Evolutionary conservation across 2,113 vertebrate genomes (phyloP).

Genomic region (Pleuronectes platessa): DNA sequence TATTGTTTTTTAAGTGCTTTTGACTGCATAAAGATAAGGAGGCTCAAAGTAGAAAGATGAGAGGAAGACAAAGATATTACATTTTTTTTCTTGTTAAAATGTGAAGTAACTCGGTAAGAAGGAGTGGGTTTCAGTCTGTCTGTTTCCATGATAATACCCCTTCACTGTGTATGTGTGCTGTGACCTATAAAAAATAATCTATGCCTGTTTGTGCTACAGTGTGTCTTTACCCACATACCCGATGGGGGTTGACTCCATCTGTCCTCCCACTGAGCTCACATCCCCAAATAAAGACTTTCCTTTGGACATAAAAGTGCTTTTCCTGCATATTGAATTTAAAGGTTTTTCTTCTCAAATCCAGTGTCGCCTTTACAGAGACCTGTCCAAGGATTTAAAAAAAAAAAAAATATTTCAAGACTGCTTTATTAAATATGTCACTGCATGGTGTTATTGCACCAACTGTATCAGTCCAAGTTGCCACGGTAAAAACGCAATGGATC

Average conservation of each 20-base stretch:
- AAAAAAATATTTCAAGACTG: conserved; percentile 5
- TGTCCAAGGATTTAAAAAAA: neutral
- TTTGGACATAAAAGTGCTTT: conserved; percentile 53
- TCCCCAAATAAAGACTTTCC: conserved; percentile 62
- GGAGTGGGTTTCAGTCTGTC: neutral
- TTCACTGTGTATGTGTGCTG: conserved; percentile 23
- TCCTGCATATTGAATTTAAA: conserved; percentile 43
- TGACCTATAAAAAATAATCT: conserved; percentile 66
- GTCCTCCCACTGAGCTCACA: conserved; percentile 62
- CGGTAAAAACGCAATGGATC: neutral
- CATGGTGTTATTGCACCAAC: neutral
- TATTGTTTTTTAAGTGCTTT: neutral
- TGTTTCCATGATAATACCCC: conserved; percentile 5
- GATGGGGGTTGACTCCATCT: conserved; percentile 69
- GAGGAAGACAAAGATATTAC: conserved; percentile 8
- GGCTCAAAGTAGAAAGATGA: conserved; percentile 17
- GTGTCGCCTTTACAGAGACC: conserved; percentile 1
- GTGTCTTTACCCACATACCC: conserved; percentile 61
- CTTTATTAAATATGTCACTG: conserved; percentile 9
- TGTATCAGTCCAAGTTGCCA: neutral
- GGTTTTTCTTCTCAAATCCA: conserved; percentile 14
- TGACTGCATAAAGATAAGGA: conserved; percentile 46
- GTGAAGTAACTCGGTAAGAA: neutral
- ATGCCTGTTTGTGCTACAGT: conserved; percentile 41
- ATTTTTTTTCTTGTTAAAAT: conserved; percentile 45